Conservation (phyloP, 2,888 invertebrate species). For the Ptychoptera contaminata region DNA sequence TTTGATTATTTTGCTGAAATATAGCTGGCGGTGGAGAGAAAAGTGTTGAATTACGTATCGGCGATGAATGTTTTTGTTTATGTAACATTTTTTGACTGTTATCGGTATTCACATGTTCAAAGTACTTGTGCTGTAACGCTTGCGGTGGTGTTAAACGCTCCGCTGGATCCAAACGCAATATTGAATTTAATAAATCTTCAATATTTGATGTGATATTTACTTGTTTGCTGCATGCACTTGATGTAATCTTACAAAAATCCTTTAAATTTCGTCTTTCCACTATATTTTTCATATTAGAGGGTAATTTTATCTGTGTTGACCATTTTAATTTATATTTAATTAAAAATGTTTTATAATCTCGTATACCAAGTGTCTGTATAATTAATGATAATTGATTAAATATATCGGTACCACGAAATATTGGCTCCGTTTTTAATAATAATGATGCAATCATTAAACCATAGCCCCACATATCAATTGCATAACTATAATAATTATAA, state of each 20-base stretch:
- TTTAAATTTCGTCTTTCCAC: too few relatives aligned
- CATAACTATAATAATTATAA: slow-evolving; percentile 98
- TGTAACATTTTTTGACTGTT: slow-evolving; percentile 15
- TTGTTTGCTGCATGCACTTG: too few relatives aligned
- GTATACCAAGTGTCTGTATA: slow-evolving; percentile 83
- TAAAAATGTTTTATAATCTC: too few relatives aligned
- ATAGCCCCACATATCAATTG: slow-evolving; percentile 95
- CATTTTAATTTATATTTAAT: too few relatives aligned
- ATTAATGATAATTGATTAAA: slow-evolving; percentile 94
- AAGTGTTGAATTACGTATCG: too few relatives aligned
- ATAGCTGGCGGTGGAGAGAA: too few relatives aligned
- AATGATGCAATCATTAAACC: slow-evolving; percentile 97
- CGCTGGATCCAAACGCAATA: slow-evolving; percentile 90
- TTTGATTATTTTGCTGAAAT: too few relatives aligned
- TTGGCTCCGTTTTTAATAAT: slow-evolving; percentile 97
- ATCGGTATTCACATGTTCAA: slow-evolving; percentile 25
- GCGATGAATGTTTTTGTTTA: too few relatives aligned
- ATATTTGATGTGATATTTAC: too few relatives aligned
- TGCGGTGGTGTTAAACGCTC: slow-evolving; percentile 88
- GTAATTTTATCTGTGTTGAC: too few relatives aligned
- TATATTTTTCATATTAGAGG: too few relatives aligned
- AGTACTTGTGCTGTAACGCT: slow-evolving; percentile 96
- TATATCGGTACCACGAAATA: slow-evolving; percentile 97
- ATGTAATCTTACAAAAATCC: too few relatives aligned
- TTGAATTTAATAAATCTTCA: slow-evolving; percentile 67